These are phyloP conservation scores for Campaea margaritaria DNA, from an alignment of 2,888 invertebrate species.

Conservation along the genomic window DNA sequence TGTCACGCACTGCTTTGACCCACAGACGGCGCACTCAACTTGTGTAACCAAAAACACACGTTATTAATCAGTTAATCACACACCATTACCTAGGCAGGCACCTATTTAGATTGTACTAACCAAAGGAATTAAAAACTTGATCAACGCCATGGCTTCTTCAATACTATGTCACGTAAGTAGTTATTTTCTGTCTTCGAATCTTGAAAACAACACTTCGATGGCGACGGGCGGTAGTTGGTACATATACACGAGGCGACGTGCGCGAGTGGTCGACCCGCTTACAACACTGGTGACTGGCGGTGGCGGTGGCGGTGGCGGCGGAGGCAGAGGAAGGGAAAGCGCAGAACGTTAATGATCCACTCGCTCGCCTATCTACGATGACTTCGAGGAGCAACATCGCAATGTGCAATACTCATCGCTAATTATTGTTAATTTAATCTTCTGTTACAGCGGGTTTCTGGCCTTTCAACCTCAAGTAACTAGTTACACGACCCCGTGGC, in stretches of 20 bases:
- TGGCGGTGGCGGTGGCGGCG: slow-evolving; percentile 46
- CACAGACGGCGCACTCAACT: slow-evolving; percentile 24
- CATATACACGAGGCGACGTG: slow-evolving; percentile 20
- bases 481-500: no score
- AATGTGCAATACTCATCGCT: no score
- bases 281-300: slow-evolving; percentile 36
- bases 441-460: no score
- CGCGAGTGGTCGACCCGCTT: slow-evolving; percentile 13
- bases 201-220: not conserved
- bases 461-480: no score
- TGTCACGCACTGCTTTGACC: slow-evolving; percentile 29
- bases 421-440: no score
- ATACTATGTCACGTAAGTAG: slow-evolving; percentile 12
- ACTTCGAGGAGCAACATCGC: not conserved
- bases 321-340: no score
- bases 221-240: no score
- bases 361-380: slow-evolving; percentile 51
- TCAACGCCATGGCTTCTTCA: slow-evolving; percentile 42
- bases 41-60: slow-evolving; percentile 18
- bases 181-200: slow-evolving; percentile 12
- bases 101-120: slow-evolving; percentile 37
- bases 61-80: slow-evolving; percentile 2
- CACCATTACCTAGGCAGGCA: not conserved
- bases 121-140: slow-evolving; percentile 45
- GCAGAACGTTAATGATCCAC: slow-evolving; percentile 63